phyloP scores from a whole-genome alignment of 2,797 vertebrate species.

The Dromococcyx pavoninus region DNA sequence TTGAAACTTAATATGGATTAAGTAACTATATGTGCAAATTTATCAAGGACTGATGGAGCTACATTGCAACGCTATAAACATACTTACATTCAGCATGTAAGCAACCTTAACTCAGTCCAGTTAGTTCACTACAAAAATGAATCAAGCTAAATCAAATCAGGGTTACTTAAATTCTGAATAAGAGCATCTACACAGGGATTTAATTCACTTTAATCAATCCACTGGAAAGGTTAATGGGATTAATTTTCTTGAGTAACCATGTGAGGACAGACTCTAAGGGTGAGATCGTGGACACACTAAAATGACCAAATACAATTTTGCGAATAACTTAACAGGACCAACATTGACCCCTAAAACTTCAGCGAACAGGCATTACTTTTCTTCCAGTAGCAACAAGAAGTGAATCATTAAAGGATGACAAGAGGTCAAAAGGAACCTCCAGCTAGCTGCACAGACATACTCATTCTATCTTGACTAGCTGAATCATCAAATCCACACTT shows the following conservation, averaged over 20 bases:
- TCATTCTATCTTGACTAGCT: neutral
- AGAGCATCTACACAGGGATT: neutral
- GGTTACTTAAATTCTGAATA: neutral
- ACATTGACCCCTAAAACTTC: neutral
- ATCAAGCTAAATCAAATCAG: neutral
- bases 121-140: neutral
- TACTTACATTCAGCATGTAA: neutral
- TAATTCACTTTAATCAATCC: slow-evolving; percentile 25
- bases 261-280: neutral
- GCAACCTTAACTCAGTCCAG: neutral
- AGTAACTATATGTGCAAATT: neutral
- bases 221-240: slow-evolving; percentile 25
- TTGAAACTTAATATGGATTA: neutral
- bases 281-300: neutral
- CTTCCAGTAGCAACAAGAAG: neutral
- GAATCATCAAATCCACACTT: neutral
- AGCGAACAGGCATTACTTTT: neutral
- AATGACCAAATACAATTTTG: neutral
- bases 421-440: neutral
- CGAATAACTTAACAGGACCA: neutral
- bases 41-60: neutral
- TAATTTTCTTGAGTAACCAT: slow-evolving; percentile 17
- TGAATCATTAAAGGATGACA: neutral
- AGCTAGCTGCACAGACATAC: neutral
- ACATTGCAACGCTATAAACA: neutral